These are phyloP conservation scores for Mesodorylaimus sp. DNA, from an alignment of 2,888 invertebrate genomes.

Conservation along the genomic window DNA sequence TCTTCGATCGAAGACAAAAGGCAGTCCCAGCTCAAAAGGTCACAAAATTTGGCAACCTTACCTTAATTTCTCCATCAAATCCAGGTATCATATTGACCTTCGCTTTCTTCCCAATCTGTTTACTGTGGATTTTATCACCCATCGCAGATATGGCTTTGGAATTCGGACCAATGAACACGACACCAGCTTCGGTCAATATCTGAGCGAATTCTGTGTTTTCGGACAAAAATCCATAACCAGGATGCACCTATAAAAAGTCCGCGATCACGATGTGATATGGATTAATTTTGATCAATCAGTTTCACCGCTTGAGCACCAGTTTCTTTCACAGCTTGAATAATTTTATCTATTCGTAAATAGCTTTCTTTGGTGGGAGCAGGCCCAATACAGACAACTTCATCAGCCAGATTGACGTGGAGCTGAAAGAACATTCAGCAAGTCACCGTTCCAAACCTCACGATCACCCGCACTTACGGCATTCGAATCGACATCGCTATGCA, in stretches of 20 bases:
- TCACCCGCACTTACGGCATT: no score
- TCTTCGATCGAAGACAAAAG: no score
- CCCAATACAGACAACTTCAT: conserved; percentile 47
- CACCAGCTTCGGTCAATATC: conserved; percentile 38
- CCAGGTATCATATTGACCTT: conserved; percentile 46
- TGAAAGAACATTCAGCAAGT: no score
- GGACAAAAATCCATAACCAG: conserved; percentile 50
- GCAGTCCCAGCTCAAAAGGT: no score
- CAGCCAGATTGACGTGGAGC: conserved; percentile 44
- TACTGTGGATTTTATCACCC: conserved; percentile 51
- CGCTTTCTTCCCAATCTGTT: conserved; percentile 43
- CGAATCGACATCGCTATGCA: conserved; percentile 47
- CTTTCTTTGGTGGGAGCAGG: conserved; percentile 44
- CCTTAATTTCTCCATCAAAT: conserved; percentile 36
- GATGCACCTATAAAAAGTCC: conserved; percentile 45
- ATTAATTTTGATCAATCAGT: no score
- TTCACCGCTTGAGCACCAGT: conserved; percentile 45
- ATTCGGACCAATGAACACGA: conserved; percentile 44
- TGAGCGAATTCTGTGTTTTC: conserved; percentile 47
- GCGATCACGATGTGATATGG: conserved; percentile 6
- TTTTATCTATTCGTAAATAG: conserved; percentile 44
- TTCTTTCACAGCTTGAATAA: conserved; percentile 41
- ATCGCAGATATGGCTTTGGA: conserved; percentile 43
- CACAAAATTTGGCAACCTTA: no score
- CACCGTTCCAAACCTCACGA: no score